phyloP scores from a whole-genome alignment of 1,140 invertebrate genomes.

The Sesamia nonagrioides region DNA sequence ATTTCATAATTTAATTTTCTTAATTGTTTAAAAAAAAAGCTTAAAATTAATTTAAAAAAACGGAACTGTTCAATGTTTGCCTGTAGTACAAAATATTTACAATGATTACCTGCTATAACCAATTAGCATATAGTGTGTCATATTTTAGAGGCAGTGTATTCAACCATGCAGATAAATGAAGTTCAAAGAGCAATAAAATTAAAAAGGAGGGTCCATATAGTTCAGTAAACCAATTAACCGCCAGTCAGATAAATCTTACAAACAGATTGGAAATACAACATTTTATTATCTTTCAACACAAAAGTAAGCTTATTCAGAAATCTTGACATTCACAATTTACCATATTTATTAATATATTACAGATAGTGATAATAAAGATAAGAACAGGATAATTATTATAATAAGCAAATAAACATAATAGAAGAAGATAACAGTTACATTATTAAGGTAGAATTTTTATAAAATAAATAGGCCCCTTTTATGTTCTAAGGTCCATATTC shows the following conservation, averaged over 20 bases:
- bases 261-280: neutral
- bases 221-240: neutral
- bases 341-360: neutral
- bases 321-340: neutral
- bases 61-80: no score
- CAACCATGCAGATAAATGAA: no score
- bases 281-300: neutral
- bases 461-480: conserved; percentile 22
- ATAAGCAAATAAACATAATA: conserved; percentile 24
- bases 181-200: no score
- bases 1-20: neutral
- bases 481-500: neutral
- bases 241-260: neutral
- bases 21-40: no score
- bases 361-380: neutral
- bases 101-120: no score
- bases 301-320: neutral
- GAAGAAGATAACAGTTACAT: neutral
- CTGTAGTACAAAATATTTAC: no score
- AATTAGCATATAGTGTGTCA: no score
- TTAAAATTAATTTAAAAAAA: no score
- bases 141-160: no score
- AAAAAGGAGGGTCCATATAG: no score
- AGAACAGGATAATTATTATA: neutral
- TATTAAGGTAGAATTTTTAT: neutral